phyloP scores from a whole-genome alignment of 2,888 invertebrate species.

The Stenoptilia bipunctidactyla region DNA sequence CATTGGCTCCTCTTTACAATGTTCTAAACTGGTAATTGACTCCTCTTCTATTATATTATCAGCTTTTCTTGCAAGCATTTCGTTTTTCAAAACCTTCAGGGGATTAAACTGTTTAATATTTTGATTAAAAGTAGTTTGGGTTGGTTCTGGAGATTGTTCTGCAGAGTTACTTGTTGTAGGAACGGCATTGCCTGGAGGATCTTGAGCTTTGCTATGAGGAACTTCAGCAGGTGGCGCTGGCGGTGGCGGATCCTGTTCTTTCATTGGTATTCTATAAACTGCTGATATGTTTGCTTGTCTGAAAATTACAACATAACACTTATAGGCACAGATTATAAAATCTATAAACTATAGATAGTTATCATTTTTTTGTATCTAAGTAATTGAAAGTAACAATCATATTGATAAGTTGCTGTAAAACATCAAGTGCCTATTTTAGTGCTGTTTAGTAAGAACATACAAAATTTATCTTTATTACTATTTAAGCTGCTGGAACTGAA shows the following conservation, averaged over 20 bases:
- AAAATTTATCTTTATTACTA: too few relatives aligned
- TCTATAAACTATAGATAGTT: too few relatives aligned
- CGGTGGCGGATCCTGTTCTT: conserved; percentile 5
- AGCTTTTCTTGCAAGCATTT: conserved; percentile 15
- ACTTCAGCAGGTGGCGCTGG: too few relatives aligned
- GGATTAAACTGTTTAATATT: conserved; percentile 24
- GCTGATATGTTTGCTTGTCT: conserved; percentile 81
- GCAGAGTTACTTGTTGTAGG: too few relatives aligned
- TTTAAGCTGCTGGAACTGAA: too few relatives aligned
- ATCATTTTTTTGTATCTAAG: too few relatives aligned
- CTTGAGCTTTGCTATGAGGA: not conserved
- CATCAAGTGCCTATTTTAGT: too few relatives aligned
- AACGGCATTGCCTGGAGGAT: not conserved
- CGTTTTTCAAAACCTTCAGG: conserved; percentile 28
- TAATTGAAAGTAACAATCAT: too few relatives aligned
- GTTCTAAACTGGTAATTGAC: conserved; percentile 8
- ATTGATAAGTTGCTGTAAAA: too few relatives aligned
- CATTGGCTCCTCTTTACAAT: conserved; percentile 8
- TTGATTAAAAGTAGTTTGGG: not conserved
- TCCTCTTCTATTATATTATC: conserved; percentile 11
- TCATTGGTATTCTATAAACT: conserved; percentile 49
- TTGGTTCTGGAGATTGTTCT: conserved; percentile 12
- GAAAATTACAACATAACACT: conserved; percentile 16
- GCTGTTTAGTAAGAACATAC: too few relatives aligned
- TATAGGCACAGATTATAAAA: too few relatives aligned